phyloP scores from a whole-genome alignment of 2,888 invertebrate genomes.

The Dendrolimus houi region DNA sequence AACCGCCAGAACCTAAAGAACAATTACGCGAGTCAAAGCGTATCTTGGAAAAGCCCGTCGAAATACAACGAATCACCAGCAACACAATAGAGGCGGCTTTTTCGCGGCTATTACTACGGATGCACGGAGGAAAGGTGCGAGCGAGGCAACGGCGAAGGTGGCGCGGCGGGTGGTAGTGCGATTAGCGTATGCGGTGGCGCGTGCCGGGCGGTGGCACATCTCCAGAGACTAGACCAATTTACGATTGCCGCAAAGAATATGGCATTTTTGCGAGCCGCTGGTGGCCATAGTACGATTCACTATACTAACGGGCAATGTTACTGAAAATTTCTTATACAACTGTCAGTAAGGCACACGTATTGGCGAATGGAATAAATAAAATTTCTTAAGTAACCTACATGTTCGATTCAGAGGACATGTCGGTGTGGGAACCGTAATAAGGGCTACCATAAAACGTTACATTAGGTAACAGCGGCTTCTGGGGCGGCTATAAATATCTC shows the following conservation, averaged over 20 bases:
- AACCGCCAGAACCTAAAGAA: conserved; percentile 66
- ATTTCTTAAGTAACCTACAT: conserved; percentile 21
- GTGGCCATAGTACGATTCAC: conserved; percentile 37
- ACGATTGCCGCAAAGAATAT: conserved; percentile 69
- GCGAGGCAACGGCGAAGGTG: conserved; percentile 27
- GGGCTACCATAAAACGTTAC: conserved; percentile 74
- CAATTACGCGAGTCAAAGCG: conserved; percentile 72
- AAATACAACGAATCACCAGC: conserved; percentile 70
- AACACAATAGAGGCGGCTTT: conserved; percentile 75
- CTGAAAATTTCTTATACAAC: background rate
- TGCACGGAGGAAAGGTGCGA: conserved; percentile 47
- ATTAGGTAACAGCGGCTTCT: conserved; percentile 75
- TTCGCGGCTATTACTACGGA: conserved; percentile 67
- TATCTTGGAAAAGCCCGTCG: conserved; percentile 62
- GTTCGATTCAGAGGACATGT: conserved; percentile 34
- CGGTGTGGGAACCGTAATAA: conserved; percentile 66
- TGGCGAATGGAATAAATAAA: conserved; percentile 38
- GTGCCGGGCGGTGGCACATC: conserved; percentile 33
- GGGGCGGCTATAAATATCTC: conserved; percentile 75
- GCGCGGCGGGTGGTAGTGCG: conserved; percentile 32
- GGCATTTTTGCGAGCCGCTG: conserved; percentile 54
- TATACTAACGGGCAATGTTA: background rate
- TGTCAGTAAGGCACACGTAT: background rate
- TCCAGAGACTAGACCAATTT: conserved; percentile 53
- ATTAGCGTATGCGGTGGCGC: conserved; percentile 60